Evolutionary conservation across 2,797 vertebrate species (phyloP).

Genomic region (Macropodus opercularis): DNA sequence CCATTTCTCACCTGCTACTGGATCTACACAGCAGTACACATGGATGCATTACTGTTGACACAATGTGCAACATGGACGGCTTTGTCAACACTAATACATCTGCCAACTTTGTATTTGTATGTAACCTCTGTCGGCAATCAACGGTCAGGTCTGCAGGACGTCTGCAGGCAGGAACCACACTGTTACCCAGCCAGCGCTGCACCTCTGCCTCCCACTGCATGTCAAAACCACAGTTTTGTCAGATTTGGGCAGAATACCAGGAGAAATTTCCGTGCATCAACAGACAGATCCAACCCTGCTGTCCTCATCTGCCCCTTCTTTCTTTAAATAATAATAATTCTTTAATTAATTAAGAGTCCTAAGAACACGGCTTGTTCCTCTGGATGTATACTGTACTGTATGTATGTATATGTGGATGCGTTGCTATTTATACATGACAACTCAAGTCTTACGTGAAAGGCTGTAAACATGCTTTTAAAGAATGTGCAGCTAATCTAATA

Average conservation of each 20-base stretch:
- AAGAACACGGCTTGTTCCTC: background rate
- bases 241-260: slow-evolving; percentile 4
- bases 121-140: slow-evolving; percentile 46
- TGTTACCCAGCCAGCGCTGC: slow-evolving; percentile 35
- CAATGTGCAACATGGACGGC: background rate
- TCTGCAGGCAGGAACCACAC: slow-evolving; percentile 38
- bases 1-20: too few species aligned
- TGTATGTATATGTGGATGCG: too few species aligned
- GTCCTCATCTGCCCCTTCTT: background rate
- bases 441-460: background rate
- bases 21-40: background rate
- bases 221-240: slow-evolving; percentile 36
- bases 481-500: background rate
- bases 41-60: background rate
- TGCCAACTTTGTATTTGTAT: slow-evolving; percentile 8
- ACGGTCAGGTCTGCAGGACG: slow-evolving; percentile 40
- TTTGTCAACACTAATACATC: background rate
- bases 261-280: slow-evolving; percentile 1
- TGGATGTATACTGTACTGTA: background rate
- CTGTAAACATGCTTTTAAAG: background rate
- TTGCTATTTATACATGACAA: too few species aligned
- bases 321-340: background rate
- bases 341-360: slow-evolving; percentile 3
- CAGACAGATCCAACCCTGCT: background rate
- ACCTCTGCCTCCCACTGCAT: slow-evolving; percentile 34